phyloP scores from a whole-genome alignment of 2,797 vertebrate species.

The Ambastaia sidthimunki region DNA sequence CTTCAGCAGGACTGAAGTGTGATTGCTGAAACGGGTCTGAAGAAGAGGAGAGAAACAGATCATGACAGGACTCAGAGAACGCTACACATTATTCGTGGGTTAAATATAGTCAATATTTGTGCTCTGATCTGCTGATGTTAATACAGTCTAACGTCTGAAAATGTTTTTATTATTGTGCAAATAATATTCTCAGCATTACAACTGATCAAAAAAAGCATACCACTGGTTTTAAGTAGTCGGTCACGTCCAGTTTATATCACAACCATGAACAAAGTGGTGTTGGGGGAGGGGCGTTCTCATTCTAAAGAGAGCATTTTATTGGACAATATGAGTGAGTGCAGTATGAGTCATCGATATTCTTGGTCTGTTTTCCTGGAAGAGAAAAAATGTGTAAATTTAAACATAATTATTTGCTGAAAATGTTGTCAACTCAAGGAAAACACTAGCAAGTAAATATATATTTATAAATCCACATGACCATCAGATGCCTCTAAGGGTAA shows the following conservation, averaged over 20 bases:
- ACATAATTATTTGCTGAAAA: too few species aligned
- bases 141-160: too few species aligned
- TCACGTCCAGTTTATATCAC: not conserved
- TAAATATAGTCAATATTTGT: constrained; percentile 9
- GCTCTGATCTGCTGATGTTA: not conserved
- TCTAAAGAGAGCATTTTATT: too few species aligned
- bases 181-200: too few species aligned
- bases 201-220: too few species aligned
- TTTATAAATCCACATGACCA: constrained; percentile 16
- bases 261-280: not conserved
- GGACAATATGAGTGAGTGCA: too few species aligned
- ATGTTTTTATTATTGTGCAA: too few species aligned
- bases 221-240: too few species aligned
- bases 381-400: too few species aligned
- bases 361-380: too few species aligned
- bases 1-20: constrained; percentile 12
- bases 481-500: constrained; percentile 20
- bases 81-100: constrained; percentile 1
- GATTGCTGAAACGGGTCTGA: not conserved
- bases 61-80: not conserved
- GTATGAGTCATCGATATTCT: too few species aligned
- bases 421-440: too few species aligned
- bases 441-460: not conserved
- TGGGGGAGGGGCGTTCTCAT: not conserved
- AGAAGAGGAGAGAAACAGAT: constrained; percentile 3